Percentiles rank a stretch among this genome's conserved stretches.
These are phyloP conservation scores for Pterophyllum scalare DNA, from an alignment of 2,113 vertebrate genomes.

Conservation along the genomic window DNA sequence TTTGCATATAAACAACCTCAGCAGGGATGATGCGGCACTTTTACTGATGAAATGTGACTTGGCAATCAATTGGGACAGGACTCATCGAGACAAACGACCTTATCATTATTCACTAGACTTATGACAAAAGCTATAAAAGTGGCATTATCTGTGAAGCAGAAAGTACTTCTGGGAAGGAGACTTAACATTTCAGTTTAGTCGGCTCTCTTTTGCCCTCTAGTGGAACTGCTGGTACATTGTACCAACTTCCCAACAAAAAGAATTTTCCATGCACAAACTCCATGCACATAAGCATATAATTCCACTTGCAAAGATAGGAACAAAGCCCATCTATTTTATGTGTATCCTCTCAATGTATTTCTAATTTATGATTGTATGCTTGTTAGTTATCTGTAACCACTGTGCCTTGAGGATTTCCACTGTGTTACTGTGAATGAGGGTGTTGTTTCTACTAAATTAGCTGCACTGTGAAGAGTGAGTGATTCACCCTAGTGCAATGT, in stretches of 20 bases:
- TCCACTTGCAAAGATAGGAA: conserved; percentile 4
- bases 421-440: conserved; percentile 70
- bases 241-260: conserved; percentile 20
- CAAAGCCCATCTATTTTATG: conserved; percentile 13
- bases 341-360: conserved; percentile 14
- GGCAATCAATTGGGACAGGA: background rate
- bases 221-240: conserved; percentile 57
- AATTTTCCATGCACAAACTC: conserved; percentile 5
- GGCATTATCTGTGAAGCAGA: background rate
- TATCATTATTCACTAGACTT: conserved; percentile 9
- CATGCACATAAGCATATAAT: conserved; percentile 18
- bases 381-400: conserved; percentile 27
- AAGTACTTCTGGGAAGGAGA: background rate
- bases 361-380: conserved; percentile 24
- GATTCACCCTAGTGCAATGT: conserved; percentile 65
- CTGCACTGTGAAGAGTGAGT: conserved; percentile 63
- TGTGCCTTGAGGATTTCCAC: conserved; percentile 37
- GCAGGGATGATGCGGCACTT: conserved; percentile 22
- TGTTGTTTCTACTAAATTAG: conserved; percentile 52
- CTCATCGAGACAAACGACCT: background rate
- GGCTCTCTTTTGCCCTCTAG: conserved; percentile 59
- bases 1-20: conserved; percentile 61
- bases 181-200: background rate
- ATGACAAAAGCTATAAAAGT: conserved; percentile 2
- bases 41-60: conserved; percentile 44